Percentiles rank a stretch among this genome's conserved stretches.
phyloP scores from a whole-genome alignment of 1,140 invertebrate genomes.

The Solenopsis fugax region DNA sequence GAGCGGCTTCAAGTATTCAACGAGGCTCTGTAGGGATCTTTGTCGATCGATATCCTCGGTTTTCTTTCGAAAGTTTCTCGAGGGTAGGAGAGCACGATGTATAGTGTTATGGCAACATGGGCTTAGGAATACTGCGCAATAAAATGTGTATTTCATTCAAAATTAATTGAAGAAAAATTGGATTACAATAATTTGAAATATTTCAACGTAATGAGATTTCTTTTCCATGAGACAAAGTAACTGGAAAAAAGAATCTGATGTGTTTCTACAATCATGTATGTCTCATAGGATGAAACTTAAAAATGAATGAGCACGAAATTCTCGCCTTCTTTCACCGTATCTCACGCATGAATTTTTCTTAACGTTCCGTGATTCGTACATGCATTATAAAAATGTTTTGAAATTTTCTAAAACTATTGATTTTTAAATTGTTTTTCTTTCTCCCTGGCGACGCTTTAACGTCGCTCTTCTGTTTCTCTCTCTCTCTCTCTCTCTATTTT shows the following conservation, averaged over 20 bases:
- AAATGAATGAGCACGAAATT: slow-evolving; percentile 13
- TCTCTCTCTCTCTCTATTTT: slow-evolving; percentile 22
- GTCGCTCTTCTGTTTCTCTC: slow-evolving; percentile 54
- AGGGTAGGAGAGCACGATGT: not conserved
- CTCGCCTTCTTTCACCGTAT: not conserved
- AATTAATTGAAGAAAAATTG: not conserved
- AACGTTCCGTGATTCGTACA: slow-evolving; percentile 11
- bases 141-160: not conserved
- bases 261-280: not conserved
- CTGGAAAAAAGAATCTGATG: not conserved
- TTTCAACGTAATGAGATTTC: too few species aligned
- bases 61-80: slow-evolving; percentile 42
- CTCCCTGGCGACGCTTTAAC: not conserved
- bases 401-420: slow-evolving; percentile 31
- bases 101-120: not conserved
- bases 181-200: not conserved
- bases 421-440: slow-evolving; percentile 47
- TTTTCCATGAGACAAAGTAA: too few species aligned
- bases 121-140: not conserved
- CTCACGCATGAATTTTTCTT: not conserved
- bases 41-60: slow-evolving; percentile 36
- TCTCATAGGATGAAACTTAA: not conserved
- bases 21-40: slow-evolving; percentile 17
- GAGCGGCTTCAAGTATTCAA: slow-evolving; percentile 18
- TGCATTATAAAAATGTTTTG: not conserved